A percentile compares a stretch with the other conserved stretches of the same genome.
Evolutionary conservation across 2,113 vertebrate genomes (phyloP).

Genomic region (Prolemur simus): DNA sequence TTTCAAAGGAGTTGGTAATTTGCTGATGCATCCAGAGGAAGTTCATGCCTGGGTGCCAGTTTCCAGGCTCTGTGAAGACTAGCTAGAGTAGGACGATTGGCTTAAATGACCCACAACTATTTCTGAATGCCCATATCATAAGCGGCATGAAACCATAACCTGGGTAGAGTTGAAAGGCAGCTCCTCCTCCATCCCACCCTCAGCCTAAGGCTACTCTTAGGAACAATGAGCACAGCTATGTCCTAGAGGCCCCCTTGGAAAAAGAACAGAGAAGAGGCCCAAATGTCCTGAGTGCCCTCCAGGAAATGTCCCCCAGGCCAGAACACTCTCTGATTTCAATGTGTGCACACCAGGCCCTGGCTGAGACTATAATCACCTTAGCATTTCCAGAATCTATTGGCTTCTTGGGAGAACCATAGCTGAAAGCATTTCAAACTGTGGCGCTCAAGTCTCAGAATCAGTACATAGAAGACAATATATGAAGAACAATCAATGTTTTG

Average conservation of each 20-base stretch:
- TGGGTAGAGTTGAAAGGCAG: neutral
- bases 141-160: neutral
- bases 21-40: neutral
- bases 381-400: neutral
- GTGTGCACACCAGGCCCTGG: neutral
- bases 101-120: neutral
- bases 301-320: neutral
- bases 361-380: neutral
- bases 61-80: neutral
- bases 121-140: neutral
- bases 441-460: neutral
- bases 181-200: neutral
- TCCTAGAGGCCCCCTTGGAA: neutral
- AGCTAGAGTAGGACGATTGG: neutral
- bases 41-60: neutral
- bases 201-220: neutral
- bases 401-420: neutral
- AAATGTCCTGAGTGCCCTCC: neutral
- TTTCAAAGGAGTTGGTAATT: neutral
- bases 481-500: neutral
- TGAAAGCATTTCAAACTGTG: neutral
- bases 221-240: neutral
- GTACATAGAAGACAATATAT: neutral
- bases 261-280: neutral
- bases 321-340: neutral